Percentiles rank a stretch among this genome's conserved stretches.
Conservation (phyloP, 2,888 invertebrate genomes). For the Sceliomorpha sp. region DNA sequence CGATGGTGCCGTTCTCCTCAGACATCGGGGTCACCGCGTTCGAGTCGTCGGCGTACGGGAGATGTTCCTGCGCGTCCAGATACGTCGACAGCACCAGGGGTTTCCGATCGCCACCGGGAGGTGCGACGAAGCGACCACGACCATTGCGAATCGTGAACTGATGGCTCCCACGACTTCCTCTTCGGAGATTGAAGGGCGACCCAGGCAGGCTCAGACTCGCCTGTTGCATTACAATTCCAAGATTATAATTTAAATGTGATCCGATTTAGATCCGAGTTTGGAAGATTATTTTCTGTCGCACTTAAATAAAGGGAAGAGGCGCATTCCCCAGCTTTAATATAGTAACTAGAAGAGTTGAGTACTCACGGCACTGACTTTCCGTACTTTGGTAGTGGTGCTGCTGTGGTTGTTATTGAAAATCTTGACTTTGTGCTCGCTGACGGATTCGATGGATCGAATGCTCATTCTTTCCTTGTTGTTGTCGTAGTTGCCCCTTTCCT, state of each 20-base stretch:
- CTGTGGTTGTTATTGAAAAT: slow-evolving; percentile 78
- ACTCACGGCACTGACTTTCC: slow-evolving; percentile 97
- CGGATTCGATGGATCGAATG: slow-evolving; percentile 93
- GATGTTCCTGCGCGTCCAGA: slow-evolving; percentile 95
- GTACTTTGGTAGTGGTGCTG: slow-evolving; percentile 84
- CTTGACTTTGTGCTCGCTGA: slow-evolving; percentile 87
- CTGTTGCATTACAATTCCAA: too few relatives aligned
- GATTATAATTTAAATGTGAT: too few relatives aligned
- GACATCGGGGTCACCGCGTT: slow-evolving; percentile 99
- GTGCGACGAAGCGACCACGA: slow-evolving; percentile 87
- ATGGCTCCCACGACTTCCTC: slow-evolving; percentile 94
- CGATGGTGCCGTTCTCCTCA: slow-evolving; percentile 97
- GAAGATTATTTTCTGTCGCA: too few relatives aligned
- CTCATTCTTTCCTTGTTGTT: slow-evolving; percentile 96
- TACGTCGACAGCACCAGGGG: slow-evolving; percentile 96
- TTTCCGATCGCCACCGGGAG: slow-evolving; percentile 93
- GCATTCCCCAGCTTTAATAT: too few relatives aligned
- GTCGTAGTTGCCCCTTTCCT: slow-evolving; percentile 92
- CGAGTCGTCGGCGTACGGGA: slow-evolving; percentile 98
- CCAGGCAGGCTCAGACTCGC: slow-evolving; percentile 98
- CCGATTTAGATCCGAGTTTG: too few relatives aligned
- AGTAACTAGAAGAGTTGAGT: too few relatives aligned
- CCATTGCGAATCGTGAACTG: slow-evolving; percentile 94
- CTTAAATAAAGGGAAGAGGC: too few relatives aligned
- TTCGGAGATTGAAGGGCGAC: slow-evolving; percentile 96